Base-by-base conservation (phyloP, 35 echinoderm and acorn worm genomes). In the Heliocidaris tuberculata region DNA sequence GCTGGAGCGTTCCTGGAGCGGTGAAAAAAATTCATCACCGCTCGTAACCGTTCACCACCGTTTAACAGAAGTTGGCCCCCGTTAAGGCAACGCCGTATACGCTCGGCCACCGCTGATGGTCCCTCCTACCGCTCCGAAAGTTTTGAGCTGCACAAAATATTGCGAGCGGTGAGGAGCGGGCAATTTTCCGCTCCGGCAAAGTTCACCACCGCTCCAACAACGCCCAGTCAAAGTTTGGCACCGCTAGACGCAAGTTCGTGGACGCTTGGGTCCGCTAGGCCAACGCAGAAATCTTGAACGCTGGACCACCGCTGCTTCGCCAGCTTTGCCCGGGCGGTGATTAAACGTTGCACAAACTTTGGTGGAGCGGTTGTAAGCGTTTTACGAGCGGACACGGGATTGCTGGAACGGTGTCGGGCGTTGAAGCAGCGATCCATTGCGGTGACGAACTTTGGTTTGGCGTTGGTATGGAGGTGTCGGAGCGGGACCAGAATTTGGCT, bases 91-190 rank as follows among this genome's bases (percentile, higher is more conserved):
- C 87, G 87, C 87, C 87, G 87, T 35, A 89, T 47, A 89, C 87
- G 30, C 87, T 89, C 87, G 87, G 31, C 87, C 87, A 89, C 87
- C 47, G 31, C 87, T 89, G 87, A 89, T 89, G 87, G 87, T 89
- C 87, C 87, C 87, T 89, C 87, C 87, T 89, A 89, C 87, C 87
- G 87, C 31, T 89, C 87, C 87, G 31, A 89, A 89, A 32, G 87
- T 89, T 89, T 89, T 89, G 87, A 89, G 87, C 87, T 89, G 87
- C 87, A 47, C 87, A 89, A 89, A 89, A 89, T 89, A 89, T 89
- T 48, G 47, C 31, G 87, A 89, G 87, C 31, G 31, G 47, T 89
- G 87, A 89, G 87, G 87, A 89, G 87, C 87, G 31, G 87, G 87
- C 87, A 89, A 89, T 89, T 42, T 89, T 89, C 87, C 87, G 87